Conservation (phyloP, 2,113 vertebrate species). For the Pseudorectes ferrugineus region DNA sequence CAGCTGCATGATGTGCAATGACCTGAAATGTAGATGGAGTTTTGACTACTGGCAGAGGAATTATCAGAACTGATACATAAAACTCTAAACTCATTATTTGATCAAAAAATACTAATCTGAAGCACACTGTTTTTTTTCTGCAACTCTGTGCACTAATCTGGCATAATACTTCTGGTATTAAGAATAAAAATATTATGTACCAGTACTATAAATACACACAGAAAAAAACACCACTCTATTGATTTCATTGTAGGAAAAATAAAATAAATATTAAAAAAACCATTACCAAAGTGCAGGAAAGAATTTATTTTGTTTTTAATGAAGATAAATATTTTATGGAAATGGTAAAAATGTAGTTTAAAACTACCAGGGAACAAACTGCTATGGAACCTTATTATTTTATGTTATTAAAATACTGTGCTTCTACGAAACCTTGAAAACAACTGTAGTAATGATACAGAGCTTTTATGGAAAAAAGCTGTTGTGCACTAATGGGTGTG, state of each 20-base stretch:
- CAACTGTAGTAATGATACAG: neutral
- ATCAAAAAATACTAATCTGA: neutral
- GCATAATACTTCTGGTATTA: neutral
- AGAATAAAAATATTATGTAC: neutral
- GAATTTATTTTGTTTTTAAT: neutral
- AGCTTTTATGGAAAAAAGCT: neutral
- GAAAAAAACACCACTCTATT: neutral
- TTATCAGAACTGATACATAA: neutral
- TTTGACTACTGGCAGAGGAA: neutral
- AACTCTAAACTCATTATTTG: neutral
- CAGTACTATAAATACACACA: neutral
- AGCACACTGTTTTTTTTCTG: neutral
- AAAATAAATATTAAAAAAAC: neutral
- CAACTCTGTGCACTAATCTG: neutral
- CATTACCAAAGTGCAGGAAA: neutral
- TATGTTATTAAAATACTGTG: neutral
- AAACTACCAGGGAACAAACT: neutral
- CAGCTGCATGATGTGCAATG: slow-evolving; percentile 53
- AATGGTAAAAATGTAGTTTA: neutral
- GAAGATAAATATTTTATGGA: neutral
- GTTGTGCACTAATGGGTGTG: neutral
- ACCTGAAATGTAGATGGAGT: neutral
- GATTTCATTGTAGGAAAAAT: neutral
- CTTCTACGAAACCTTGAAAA: neutral
- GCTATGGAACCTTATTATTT: neutral